These are phyloP conservation scores for Phrynocephalus versicolor DNA, from an alignment of 2,113 vertebrate genomes.

Conservation along the genomic window DNA sequence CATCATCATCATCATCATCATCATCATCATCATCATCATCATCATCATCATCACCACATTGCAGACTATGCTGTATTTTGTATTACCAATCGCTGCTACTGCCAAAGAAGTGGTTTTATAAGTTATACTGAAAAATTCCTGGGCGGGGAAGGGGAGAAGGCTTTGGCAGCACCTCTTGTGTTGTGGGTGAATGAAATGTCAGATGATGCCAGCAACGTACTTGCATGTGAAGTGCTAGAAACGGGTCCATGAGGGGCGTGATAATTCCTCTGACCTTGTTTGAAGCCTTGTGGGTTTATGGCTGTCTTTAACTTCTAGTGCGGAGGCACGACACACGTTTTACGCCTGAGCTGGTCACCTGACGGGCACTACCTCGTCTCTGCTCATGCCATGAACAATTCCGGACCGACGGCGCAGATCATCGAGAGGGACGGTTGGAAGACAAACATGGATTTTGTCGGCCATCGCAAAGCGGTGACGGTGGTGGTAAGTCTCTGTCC, in stretches of 20 bases:
- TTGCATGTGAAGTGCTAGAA: neutral
- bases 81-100: too few species aligned
- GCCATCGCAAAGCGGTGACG: conserved; percentile 96
- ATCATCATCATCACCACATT: too few species aligned
- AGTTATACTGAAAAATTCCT: too few species aligned
- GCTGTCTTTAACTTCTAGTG: conserved; percentile 75
- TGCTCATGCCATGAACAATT: conserved; percentile 99
- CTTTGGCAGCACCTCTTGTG: too few species aligned
- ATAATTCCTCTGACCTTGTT: neutral
- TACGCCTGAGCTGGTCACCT: conserved; percentile 97
- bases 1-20: too few species aligned
- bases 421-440: conserved; percentile 98
- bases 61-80: too few species aligned
- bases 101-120: too few species aligned
- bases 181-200: neutral
- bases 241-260: too few species aligned
- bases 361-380: conserved; percentile 98
- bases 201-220: neutral
- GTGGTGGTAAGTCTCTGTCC: conserved; percentile 84
- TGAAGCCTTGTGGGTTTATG: neutral
- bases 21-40: too few species aligned
- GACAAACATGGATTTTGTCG: conserved; percentile 99
- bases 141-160: too few species aligned
- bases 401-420: conserved; percentile 97
- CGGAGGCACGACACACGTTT: conserved; percentile 94